Base-by-base conservation (phyloP, 2,113 vertebrate species). In the Sminthopsis crassicaudata region DNA sequence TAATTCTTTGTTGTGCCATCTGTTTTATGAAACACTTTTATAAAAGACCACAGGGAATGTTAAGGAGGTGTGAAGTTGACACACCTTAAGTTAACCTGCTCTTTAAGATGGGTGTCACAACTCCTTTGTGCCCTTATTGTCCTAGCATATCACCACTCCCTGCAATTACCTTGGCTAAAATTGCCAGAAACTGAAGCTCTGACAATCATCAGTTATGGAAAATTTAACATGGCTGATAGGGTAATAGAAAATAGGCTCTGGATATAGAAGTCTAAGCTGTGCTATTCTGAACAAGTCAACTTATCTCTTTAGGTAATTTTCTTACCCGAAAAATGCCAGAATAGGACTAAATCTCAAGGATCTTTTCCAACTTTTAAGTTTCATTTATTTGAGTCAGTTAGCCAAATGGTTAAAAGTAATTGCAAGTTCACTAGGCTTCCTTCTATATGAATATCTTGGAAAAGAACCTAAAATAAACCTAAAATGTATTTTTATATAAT, bases 351-450 rank as follows among this genome's bases (percentile, higher is more conserved):
- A 76, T 76, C 60, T 76, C 5, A 2, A 76, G 36, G 4, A 76
- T 76, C 60, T 76, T 14, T 76, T 76, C n/a, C 67, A 84, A 84
- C 67, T 42, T 23, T 84, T 23, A n/a, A 76, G 36, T n/a, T 42
- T 84, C 19, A 22, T 67, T 67, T 36, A 57, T 60, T 90, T 76
- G 91, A 91, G 50, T 90, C 94, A 30, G 10, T 95, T 96, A 94
- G 76, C 23, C 54, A 89, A 91, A 94, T 54, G 91, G 57, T 93
- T 93, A 92, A 54, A 94, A 14, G 0, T 90, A 42, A 96, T 55
- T 27, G 46, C 42, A 30, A 51, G 46, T 91, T 36, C 90, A 1
- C 67, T 91, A 23, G 46, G 55, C 26, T 91, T 67, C 42, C 51
- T 23, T 57, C n/a, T 30, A 2, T 88, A 30, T 53, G 30, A 57